phyloP scores from a whole-genome alignment of 2,888 invertebrate genomes.

The Acrobasis repandana region DNA sequence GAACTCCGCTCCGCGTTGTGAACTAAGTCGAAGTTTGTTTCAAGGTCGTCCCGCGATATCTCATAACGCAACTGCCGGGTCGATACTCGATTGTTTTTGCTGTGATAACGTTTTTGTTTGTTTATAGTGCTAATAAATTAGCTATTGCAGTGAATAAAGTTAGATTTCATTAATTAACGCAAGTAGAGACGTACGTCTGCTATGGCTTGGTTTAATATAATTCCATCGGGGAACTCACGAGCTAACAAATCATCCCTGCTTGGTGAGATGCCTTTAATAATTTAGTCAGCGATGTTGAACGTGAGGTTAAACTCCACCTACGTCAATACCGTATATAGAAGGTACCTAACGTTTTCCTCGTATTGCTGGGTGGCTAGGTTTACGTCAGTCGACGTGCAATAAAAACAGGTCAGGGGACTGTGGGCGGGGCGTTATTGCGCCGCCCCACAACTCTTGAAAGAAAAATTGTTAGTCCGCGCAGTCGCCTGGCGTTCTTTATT shows the following conservation, averaged over 20 bases:
- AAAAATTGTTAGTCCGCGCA: slow-evolving; percentile 79
- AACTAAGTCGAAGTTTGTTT: slow-evolving; percentile 76
- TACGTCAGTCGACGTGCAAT: slow-evolving; percentile 71
- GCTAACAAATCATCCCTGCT: slow-evolving; percentile 61
- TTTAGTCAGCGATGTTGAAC: slow-evolving; percentile 55
- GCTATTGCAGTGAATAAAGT: neutral
- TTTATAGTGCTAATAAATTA: slow-evolving; percentile 13
- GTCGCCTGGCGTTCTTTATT: slow-evolving; percentile 80
- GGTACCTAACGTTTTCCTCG: slow-evolving; percentile 74
- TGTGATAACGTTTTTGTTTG: slow-evolving; percentile 26
- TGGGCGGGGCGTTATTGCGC: slow-evolving; percentile 67
- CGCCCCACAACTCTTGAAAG: slow-evolving; percentile 79
- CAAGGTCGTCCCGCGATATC: slow-evolving; percentile 69
- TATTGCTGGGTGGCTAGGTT: slow-evolving; percentile 69
- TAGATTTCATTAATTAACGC: neutral
- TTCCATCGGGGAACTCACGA: slow-evolving; percentile 37
- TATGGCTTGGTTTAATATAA: slow-evolving; percentile 42
- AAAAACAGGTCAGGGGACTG: slow-evolving; percentile 77
- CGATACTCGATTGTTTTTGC: slow-evolving; percentile 46
- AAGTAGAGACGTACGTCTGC: neutral
- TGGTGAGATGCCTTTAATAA: slow-evolving; percentile 62
- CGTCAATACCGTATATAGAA: slow-evolving; percentile 63
- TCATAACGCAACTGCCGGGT: slow-evolving; percentile 51
- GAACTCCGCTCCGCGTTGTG: slow-evolving; percentile 68
- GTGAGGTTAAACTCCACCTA: slow-evolving; percentile 68